Conservation (phyloP, 1,140 invertebrate genomes). For the Macrocentrus cingulum region DNA sequence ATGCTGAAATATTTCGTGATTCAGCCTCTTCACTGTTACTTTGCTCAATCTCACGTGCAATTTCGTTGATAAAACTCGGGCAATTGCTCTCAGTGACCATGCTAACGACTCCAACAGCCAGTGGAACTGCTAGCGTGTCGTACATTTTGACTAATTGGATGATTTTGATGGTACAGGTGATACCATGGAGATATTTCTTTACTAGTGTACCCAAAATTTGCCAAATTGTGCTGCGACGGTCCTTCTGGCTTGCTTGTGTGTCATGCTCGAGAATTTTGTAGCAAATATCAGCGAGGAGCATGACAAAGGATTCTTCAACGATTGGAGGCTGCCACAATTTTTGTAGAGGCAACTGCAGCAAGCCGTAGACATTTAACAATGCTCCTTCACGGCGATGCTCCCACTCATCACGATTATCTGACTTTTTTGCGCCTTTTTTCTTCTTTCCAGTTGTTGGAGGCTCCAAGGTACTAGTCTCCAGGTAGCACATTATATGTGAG, state of each 20-base stretch:
- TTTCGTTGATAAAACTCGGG: constrained; percentile 68
- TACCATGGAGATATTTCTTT: constrained; percentile 78
- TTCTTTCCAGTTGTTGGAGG: constrained; percentile 40
- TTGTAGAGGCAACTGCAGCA: constrained; percentile 70
- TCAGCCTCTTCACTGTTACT: constrained; percentile 63
- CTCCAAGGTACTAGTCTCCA: constrained; percentile 40
- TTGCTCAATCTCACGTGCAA: constrained; percentile 72
- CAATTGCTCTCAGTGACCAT: constrained; percentile 67
- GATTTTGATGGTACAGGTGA: constrained; percentile 67
- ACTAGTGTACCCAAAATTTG: constrained; percentile 80
- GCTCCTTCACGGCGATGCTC: constrained; percentile 62
- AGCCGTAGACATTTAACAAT: constrained; percentile 65
- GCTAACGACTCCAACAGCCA: constrained; percentile 68
- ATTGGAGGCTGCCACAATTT: constrained; percentile 80
- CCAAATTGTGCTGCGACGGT: constrained; percentile 39
- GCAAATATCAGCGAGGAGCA: constrained; percentile 69
- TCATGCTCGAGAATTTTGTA: constrained; percentile 76
- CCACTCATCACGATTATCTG: constrained; percentile 61
- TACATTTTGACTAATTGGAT: constrained; percentile 75
- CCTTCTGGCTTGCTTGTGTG: constrained; percentile 41
- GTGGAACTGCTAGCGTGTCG: constrained; percentile 69
- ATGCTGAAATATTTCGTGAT: constrained; percentile 66
- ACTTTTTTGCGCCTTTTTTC: constrained; percentile 43
- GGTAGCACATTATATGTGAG: constrained; percentile 39
- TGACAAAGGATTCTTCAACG: constrained; percentile 75